phyloP scores from a whole-genome alignment of 2,113 vertebrate genomes.

The Lagopus muta region DNA sequence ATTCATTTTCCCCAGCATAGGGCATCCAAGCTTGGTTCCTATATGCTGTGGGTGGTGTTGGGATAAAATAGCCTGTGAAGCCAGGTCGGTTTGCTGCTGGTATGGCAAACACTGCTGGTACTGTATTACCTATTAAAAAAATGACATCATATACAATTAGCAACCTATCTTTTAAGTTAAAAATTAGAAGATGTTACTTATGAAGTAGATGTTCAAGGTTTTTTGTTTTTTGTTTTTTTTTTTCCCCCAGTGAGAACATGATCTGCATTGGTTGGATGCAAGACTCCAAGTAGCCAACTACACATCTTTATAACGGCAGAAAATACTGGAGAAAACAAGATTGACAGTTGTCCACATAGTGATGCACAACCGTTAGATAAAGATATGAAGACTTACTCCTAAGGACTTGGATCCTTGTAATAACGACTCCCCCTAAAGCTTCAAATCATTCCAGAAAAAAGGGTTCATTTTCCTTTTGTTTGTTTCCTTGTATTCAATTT shows the following conservation, averaged over 20 bases:
- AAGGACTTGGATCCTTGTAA: background rate
- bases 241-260: background rate
- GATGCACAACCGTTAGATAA: background rate
- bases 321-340: background rate
- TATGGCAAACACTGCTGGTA: conserved; percentile 96
- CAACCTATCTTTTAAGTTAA: background rate
- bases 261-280: background rate
- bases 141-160: background rate
- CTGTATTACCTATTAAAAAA: conserved; percentile 88
- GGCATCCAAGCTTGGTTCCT: conserved; percentile 97
- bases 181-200: background rate
- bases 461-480: background rate
- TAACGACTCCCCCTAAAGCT: background rate
- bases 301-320: background rate
- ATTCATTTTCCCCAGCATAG: conserved; percentile 91
- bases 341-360: background rate
- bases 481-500: background rate
- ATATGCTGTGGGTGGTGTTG: conserved; percentile 91
- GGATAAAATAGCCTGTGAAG: conserved; percentile 93
- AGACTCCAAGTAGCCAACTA: background rate
- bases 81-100: conserved; percentile 91
- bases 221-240: no score
- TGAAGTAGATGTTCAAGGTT: background rate
- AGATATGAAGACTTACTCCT: background rate
- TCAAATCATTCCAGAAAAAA: background rate